Evolutionary conservation across 1,140 invertebrate genomes (phyloP), one percentile per base, ranked within the genome.

Genomic region (Eriocheir sinensis): DNA sequence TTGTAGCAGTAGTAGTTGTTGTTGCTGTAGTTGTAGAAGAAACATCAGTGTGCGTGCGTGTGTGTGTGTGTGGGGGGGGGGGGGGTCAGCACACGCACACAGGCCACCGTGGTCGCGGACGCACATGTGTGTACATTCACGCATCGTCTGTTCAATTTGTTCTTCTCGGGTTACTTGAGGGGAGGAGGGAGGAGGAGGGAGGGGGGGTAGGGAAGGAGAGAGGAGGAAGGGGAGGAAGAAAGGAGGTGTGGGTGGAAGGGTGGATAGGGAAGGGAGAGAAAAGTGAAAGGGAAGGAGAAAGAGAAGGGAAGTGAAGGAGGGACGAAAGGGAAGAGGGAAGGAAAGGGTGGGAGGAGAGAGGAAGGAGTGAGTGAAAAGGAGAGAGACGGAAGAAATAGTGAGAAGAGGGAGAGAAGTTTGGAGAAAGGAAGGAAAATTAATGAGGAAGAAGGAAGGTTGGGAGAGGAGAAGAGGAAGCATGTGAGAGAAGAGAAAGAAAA

Each of bases 71-170:
- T 85, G 83, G 2, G 2, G 8, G 3, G 3, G 15, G 3, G 2
- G 9, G 30, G 9, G 3, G 12, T 9, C 15, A 34, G 40, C 85
- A 88, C 85, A 88, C 85, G 40, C 85, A 88, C 85, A 88, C 85
- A 88, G 34, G 40, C 85, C 38, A 34, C 38, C 85, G 40, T 38
- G 15, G 30, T 17, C 85, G 41, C 85, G 41, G 36, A 88, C 85
- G 41, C 85, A 89, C 86, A 89, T 9, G 44, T 89, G 86, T 89
- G 30, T 32, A 30, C 86, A 27, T 89, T 89, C 38, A 89, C 40
- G 86, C 86, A 27, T 89, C 86, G 36, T 89, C 86, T 44, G 44
- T 89, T 30, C 2, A 89, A 89, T 89, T 89, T 89, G 86, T 89
- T 89, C 83, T 85, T 85, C 86, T 89, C 86, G n/a, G 32, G 44